phyloP scores from a whole-genome alignment of 2,888 invertebrate species.

The Lycophotia porphyrea region DNA sequence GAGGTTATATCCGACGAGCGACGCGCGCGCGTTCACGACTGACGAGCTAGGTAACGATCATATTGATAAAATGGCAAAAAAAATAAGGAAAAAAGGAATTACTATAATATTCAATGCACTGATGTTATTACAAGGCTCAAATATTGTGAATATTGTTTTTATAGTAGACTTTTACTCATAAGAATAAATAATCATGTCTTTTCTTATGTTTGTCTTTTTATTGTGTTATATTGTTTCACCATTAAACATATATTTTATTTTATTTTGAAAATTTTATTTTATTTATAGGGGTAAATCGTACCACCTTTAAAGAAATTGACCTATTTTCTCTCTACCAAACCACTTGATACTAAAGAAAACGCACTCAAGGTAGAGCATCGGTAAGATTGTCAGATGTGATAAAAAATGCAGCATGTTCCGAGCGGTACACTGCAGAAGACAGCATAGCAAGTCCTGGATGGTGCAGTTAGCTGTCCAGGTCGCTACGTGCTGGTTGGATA shows the following conservation, averaged over 20 bases:
- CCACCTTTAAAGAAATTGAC: no score
- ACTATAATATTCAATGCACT: neutral
- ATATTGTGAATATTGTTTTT: neutral
- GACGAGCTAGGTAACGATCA: slow-evolving; percentile 67
- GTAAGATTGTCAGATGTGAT: no score
- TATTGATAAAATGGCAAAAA: slow-evolving; percentile 47
- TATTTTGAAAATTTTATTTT: no score
- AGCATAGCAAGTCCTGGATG: neutral
- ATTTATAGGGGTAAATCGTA: neutral
- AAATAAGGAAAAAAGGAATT: neutral
- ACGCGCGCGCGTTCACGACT: slow-evolving; percentile 75
- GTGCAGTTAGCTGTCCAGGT: neutral
- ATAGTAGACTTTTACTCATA: neutral
- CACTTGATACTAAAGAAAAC: neutral
- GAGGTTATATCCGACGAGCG: slow-evolving; percentile 78
- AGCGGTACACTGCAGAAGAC: no score
- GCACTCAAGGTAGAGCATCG: neutral
- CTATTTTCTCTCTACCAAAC: neutral
- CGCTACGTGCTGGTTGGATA: neutral
- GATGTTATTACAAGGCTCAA: neutral
- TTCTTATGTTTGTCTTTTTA: no score
- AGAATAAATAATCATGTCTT: neutral
- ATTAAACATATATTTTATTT: no score
- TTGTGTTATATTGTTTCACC: neutral
- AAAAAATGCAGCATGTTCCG: no score